Evolutionary conservation across 2,113 vertebrate genomes (phyloP).

Genomic region (Hyperoodon ampullatus): DNA sequence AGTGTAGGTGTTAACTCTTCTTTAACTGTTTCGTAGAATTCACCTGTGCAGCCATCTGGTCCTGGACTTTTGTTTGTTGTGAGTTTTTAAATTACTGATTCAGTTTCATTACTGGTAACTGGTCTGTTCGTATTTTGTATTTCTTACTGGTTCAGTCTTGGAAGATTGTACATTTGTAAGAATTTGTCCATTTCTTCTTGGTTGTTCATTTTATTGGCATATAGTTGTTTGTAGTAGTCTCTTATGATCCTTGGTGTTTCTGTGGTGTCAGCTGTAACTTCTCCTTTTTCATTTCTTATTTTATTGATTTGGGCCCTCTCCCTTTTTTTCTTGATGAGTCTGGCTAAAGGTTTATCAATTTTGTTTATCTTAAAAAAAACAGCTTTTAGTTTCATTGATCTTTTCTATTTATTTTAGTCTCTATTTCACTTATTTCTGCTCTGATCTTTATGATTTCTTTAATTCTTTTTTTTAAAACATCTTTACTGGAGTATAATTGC

Average conservation of each 20-base stretch:
- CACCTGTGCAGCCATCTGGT: neutral
- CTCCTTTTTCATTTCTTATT: neutral
- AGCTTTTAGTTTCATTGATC: neutral
- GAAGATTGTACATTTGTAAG: neutral
- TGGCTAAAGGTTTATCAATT: neutral
- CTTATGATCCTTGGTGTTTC: neutral
- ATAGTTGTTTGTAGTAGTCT: neutral
- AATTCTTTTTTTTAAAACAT: neutral
- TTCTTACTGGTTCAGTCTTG: neutral
- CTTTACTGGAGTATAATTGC: too few species aligned
- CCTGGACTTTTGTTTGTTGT: neutral
- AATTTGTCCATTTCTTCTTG: neutral
- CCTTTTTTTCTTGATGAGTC: neutral
- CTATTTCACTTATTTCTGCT: neutral
- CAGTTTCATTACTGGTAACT: neutral
- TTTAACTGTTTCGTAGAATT: neutral
- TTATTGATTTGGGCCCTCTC: neutral
- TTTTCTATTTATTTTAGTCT: neutral
- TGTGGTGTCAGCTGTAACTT: neutral
- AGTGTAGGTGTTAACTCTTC: neutral
- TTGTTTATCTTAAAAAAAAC: neutral
- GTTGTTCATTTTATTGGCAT: neutral
- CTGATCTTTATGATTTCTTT: neutral
- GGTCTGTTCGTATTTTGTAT: neutral
- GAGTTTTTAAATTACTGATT: neutral